Evolutionary conservation across 1,140 invertebrate genomes (phyloP).

Genomic region (Drosophila navojoa): DNA sequence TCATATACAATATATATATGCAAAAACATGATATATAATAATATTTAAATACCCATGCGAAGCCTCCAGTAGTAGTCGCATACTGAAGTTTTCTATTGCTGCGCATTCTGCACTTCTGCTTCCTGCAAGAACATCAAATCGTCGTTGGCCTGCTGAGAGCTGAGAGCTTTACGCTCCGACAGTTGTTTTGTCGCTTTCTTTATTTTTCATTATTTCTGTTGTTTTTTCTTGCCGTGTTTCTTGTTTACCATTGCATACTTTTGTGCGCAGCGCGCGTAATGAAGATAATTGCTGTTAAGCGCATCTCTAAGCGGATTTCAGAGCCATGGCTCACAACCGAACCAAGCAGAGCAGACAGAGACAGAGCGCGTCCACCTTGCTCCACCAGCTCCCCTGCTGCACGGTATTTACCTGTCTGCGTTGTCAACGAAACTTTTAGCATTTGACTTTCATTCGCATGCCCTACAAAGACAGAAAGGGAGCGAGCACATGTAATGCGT

Average conservation of each 20-base stretch:
- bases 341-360: background rate
- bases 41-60: no score
- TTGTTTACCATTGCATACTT: conserved; percentile 68
- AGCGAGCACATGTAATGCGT: no score
- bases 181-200: background rate
- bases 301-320: conserved; percentile 72
- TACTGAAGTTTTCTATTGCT: no score
- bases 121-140: background rate
- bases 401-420: conserved; percentile 23
- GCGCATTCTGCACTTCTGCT: no score
- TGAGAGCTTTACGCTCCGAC: background rate
- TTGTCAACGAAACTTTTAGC: conserved; percentile 41
- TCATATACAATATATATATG: no score
- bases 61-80: no score
- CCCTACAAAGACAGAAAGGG: background rate
- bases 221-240: conserved; percentile 18
- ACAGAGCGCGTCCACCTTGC: background rate
- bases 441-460: conserved; percentile 33
- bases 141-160: background rate
- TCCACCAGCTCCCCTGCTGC: background rate
- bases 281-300: conserved; percentile 82
- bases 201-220: conserved; percentile 20
- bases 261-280: conserved; percentile 69
- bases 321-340: conserved; percentile 39
- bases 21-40: no score